These are phyloP conservation scores for Mongoloraphidia duomilia DNA, from an alignment of 2,888 invertebrate genomes.

Conservation along the genomic window DNA sequence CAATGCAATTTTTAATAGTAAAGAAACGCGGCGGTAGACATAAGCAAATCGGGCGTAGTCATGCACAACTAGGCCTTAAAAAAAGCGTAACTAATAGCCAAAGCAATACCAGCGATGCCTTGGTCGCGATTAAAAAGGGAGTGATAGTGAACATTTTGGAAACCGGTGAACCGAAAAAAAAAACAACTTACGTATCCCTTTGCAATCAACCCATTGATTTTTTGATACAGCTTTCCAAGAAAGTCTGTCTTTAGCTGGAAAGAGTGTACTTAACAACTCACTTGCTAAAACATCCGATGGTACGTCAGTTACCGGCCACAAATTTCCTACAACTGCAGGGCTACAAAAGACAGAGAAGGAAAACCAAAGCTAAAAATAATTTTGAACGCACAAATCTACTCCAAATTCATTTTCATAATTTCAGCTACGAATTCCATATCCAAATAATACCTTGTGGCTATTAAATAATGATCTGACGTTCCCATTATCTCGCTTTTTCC, in stretches of 20 bases:
- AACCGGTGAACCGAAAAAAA: no score
- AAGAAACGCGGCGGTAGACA: no score
- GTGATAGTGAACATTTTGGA: no score
- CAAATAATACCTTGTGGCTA: conserved; percentile 24
- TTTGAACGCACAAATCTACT: no score
- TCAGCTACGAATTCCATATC: neutral
- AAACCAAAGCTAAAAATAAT: conserved; percentile 19
- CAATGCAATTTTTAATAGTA: no score
- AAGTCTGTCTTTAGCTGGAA: conserved; percentile 24
- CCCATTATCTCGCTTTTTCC: conserved; percentile 32
- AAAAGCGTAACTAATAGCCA: no score
- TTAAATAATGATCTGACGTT: conserved; percentile 32
- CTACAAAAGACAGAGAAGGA: conserved; percentile 18
- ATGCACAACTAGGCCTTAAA: no score
- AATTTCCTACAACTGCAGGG: conserved; percentile 36
- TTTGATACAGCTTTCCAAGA: conserved; percentile 34
- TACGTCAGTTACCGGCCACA: conserved; percentile 35
- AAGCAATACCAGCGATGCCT: no score
- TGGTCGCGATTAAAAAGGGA: no score
- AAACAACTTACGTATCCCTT: no score
- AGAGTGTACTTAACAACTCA: conserved; percentile 33
- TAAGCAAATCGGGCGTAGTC: no score
- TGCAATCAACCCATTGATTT: conserved; percentile 23
- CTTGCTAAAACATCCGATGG: conserved; percentile 35
- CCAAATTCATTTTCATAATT: neutral